A percentile compares a stretch with the other conserved stretches of the same genome.
Evolutionary conservation across 2,888 invertebrate species (phyloP).

Genomic region (Dicyrtomina minuta): DNA sequence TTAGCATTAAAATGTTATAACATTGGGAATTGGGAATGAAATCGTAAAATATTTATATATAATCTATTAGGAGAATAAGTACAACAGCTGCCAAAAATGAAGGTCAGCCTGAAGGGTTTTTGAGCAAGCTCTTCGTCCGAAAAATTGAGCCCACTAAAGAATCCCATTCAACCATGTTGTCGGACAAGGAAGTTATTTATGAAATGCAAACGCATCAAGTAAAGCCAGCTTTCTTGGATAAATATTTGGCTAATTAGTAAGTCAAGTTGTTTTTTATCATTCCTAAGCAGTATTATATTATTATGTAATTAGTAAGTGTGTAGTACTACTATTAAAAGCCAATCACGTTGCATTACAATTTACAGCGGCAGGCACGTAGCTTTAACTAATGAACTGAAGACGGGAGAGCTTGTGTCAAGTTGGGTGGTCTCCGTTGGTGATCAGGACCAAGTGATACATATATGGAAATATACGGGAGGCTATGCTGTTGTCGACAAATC

Average conservation of each 20-base stretch:
- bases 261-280: constrained; percentile 56
- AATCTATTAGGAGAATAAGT: constrained; percentile 39
- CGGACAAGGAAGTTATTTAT: constrained; percentile 93
- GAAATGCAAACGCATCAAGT: constrained; percentile 94
- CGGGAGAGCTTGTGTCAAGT: constrained; percentile 82
- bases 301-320: background rate
- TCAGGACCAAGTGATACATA: constrained; percentile 93
- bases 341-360: constrained; percentile 29
- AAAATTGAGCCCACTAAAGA: constrained; percentile 93
- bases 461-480: constrained; percentile 94
- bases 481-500: constrained; percentile 82
- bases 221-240: constrained; percentile 80
- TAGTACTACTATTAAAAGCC: background rate
- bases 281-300: background rate
- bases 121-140: constrained; percentile 83
- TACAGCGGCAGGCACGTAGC: constrained; percentile 73
- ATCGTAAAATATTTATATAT: background rate
- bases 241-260: constrained; percentile 90
- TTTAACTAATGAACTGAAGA: constrained; percentile 71
- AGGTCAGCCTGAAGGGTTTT: constrained; percentile 62
- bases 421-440: constrained; percentile 97
- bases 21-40: background rate
- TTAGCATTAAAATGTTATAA: background rate
- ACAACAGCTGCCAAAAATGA: constrained; percentile 42
- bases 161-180: constrained; percentile 93